Conservation (phyloP, 2,797 vertebrate genomes). For the Graptemys geographica region DNA sequence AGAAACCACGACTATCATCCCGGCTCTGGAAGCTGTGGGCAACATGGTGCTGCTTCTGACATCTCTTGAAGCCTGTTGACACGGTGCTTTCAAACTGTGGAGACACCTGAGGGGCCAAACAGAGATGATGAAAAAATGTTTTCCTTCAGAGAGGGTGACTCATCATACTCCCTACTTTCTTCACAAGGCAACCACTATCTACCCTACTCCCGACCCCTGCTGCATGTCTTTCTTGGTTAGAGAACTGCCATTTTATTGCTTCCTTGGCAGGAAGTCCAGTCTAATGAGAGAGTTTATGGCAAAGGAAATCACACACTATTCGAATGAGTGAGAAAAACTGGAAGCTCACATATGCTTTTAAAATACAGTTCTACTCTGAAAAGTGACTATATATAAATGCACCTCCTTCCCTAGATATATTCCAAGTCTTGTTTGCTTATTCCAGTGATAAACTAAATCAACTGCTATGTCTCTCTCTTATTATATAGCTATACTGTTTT, state of each 20-base stretch:
- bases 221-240: not conserved
- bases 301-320: not conserved
- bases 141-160: not conserved
- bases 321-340: not conserved
- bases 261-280: not conserved
- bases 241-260: not conserved
- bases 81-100: conserved; percentile 86
- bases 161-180: not conserved
- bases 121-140: not conserved
- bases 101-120: conserved; percentile 81
- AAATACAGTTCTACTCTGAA: not conserved
- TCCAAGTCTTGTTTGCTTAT: not conserved
- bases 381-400: not conserved
- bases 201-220: not conserved
- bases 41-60: conserved; percentile 51
- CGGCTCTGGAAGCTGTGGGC: conserved; percentile 65
- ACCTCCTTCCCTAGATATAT: not conserved
- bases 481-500: not conserved
- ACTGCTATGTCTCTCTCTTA: not conserved
- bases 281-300: not conserved
- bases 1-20: conserved; percentile 51
- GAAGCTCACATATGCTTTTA: not conserved
- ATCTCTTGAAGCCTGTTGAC: conserved; percentile 38
- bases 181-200: not conserved
- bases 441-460: not conserved